Evolutionary conservation across 2,797 vertebrate genomes (phyloP).

Genomic region (Pogoniulus pusillus): DNA sequence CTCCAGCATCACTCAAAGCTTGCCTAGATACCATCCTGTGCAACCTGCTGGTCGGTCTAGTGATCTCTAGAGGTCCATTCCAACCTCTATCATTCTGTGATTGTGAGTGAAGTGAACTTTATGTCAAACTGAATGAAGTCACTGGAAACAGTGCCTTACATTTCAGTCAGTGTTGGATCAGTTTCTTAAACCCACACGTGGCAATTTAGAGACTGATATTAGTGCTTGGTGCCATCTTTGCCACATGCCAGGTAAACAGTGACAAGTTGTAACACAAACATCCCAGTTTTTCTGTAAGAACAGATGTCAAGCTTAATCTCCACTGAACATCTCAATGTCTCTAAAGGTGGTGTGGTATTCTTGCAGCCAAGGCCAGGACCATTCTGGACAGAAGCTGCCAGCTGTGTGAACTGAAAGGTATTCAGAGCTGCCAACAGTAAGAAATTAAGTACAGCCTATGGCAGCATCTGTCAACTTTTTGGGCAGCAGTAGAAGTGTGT

Average conservation of each 20-base stretch:
- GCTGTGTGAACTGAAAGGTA: conserved; percentile 40
- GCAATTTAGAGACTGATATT: background rate
- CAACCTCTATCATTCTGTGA: too few species aligned
- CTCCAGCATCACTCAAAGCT: too few species aligned
- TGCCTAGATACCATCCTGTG: too few species aligned
- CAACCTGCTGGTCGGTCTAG: too few species aligned
- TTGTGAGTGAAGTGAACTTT: background rate
- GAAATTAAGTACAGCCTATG: conserved; percentile 34
- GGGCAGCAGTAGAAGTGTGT: background rate
- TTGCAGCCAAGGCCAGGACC: conserved; percentile 9
- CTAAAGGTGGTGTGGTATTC: conserved; percentile 21
- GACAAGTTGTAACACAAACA: conserved; percentile 13
- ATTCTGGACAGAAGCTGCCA: conserved; percentile 37
- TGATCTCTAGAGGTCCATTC: too few species aligned
- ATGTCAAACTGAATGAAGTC: background rate
- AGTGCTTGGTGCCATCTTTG: background rate
- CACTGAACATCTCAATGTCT: conserved; percentile 16
- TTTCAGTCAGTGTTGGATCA: background rate
- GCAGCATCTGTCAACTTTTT: background rate
- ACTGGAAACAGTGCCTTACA: background rate
- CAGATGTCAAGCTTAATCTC: conserved; percentile 50
- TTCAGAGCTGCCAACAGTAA: conserved; percentile 3
- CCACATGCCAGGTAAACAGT: background rate
- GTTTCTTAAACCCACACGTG: background rate
- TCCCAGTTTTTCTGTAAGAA: background rate